Base-by-base conservation (phyloP, 2,113 vertebrate genomes). In the Apus apus region DNA sequence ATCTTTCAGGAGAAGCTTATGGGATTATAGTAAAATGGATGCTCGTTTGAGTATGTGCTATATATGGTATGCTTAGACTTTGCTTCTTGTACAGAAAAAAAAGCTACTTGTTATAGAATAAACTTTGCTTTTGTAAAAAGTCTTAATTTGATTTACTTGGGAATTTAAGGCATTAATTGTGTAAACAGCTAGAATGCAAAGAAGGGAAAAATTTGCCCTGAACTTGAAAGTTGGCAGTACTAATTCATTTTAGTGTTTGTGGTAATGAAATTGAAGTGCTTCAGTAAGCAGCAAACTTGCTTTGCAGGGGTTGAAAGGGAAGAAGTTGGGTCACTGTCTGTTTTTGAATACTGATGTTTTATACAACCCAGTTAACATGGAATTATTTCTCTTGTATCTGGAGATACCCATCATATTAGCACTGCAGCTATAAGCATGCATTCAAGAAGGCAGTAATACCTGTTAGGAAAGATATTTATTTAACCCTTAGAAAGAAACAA, bases 21-120 rank as follows among this genome's bases (percentile, higher is more conserved):
- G 20, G 75, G 82, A 96, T 94, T 96, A 96, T 80, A 91, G n/a
- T 43, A 79, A 92, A 95, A 95, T 86, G 85, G 93, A 87, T 21
- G 45, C 75, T 91, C 32, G 57, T 56, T 90, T 88, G 70, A 77
- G 80, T 77, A 57, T 36, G 29, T 68, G 56, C 56, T 83, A 22
- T 86, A n/a, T 95, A 77, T 36, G 71, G 57, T 74, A 13, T 77
- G 68, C 25, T 94, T 85, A 57, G 71, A 22, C 64, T 93, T 90
- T 77, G 26, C 34, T 12, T 86, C 34, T 67, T 51, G 5, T 62
- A 32, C 26, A 62, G 48, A 74, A 71, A 15, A 16, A 66, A 56
- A 36, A 38, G 38, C 38, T 15, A 25, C 3, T 30, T 88, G 6
- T 62, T 77, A 26, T 2, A 36, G 57, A 92, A 43, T 48, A 93